Base-by-base conservation (phyloP, 1,140 invertebrate species). In the Drosophila prosaltans region DNA sequence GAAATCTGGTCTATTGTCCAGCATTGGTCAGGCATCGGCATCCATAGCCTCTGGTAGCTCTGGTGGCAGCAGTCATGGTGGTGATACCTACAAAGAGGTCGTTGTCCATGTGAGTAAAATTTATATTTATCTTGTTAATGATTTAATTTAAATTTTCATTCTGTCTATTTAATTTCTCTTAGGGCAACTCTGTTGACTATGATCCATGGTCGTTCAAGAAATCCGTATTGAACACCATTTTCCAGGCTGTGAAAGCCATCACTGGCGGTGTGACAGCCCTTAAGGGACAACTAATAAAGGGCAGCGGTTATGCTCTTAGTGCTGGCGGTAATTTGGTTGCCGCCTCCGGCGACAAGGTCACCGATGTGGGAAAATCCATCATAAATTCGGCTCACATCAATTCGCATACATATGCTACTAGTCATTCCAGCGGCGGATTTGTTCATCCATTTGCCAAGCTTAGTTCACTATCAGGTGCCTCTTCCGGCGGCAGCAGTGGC, bases 181-280 rank as follows among this genome's bases (percentile, higher is more conserved):
- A 94, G 93, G 86, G 84, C 32, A 92, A 94, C 62, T 92, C 92
- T 5, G 89, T 92, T 58, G 89, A 92, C 57, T 95, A 96, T 75
- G 95, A 96, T 91, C 94, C 95, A 41, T 96, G 95, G 95, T 94
- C 95, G 21, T 93, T 97, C 77, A 97, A 97, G 92, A 96, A 96
- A 90, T 96, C 96, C 0, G 95, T 97, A 63, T 91, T 97, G 8
- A 95, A 95, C 88, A 96, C 96, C 6, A 92, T 97, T 4, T 93
- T 97, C 77, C 96, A 97, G 94, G 96, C 97, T 8, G 94, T 97
- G 0, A 97, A 97, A 91, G 96, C 97, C 0, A 96, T 97, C 55
- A 96, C 96, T 51, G 97, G 97, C 16, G 96, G 96, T 30, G 95
- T 97, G 2, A 95, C 97, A 2, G 96, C 97, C 5, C 93, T 97